Conservation (phyloP, 2,797 vertebrate species). For the Cephalopachus bancanus region DNA sequence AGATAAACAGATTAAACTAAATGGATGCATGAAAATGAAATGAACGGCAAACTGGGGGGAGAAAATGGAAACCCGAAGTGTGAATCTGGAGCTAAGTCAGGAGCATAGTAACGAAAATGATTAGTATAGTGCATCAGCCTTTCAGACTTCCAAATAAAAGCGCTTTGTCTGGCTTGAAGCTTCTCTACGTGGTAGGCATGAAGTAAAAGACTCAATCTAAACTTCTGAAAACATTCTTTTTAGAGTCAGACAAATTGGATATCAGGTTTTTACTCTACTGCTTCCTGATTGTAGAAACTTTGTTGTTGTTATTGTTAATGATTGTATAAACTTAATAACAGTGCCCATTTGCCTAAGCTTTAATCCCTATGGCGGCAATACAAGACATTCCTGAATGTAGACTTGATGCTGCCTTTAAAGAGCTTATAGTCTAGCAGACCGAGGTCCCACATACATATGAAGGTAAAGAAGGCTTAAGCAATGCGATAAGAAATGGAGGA, state of each 20-base stretch:
- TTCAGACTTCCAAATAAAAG: no score
- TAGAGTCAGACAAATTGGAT: neutral
- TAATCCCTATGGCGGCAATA: neutral
- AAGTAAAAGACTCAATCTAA: no score
- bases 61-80: neutral
- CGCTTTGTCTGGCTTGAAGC: neutral
- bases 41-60: neutral
- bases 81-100: neutral
- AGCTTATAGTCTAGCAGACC: neutral
- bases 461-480: neutral
- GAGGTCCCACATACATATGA: no score
- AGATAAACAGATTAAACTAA: neutral
- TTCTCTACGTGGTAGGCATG: neutral
- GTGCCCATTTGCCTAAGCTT: neutral
- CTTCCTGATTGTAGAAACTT: neutral
- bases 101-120: neutral
- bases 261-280: neutral
- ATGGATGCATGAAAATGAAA: neutral
- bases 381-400: neutral
- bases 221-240: neutral
- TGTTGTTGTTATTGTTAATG: no score
- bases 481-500: neutral
- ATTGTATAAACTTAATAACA: neutral
- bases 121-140: fast-evolving
- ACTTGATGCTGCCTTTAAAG: neutral